These are phyloP conservation scores for Romanomermis culicivorax DNA, from an alignment of 2,888 invertebrate genomes.

Conservation along the genomic window DNA sequence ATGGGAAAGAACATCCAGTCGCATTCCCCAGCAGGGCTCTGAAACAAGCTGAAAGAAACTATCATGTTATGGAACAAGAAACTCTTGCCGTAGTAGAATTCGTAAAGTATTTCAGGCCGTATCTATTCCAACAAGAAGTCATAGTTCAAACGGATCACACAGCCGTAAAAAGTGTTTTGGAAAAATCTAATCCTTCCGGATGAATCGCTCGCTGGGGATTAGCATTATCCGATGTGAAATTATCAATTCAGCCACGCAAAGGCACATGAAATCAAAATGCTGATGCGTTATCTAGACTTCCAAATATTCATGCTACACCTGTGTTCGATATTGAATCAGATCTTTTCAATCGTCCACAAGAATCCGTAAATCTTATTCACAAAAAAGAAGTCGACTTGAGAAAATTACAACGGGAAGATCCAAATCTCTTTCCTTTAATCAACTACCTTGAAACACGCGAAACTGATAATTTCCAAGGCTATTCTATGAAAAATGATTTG, in stretches of 20 bases:
- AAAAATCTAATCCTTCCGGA: neutral
- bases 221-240: neutral
- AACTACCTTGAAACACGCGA: neutral
- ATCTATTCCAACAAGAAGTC: neutral
- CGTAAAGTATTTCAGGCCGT: constrained; percentile 1
- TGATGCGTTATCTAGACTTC: neutral
- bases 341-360: neutral
- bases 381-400: no score
- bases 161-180: neutral
- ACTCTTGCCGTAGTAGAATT: neutral
- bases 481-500: neutral
- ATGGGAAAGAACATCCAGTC: neutral
- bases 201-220: neutral
- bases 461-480: no score
- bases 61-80: no score
- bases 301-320: neutral
- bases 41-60: neutral
- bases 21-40: neutral
- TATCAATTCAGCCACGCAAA: neutral
- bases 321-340: no score
- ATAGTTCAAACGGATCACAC: constrained; percentile 4
- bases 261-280: neutral
- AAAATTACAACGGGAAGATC: neutral
- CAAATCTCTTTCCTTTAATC: neutral
- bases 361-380: neutral